Evolutionary conservation across 2,113 vertebrate genomes (phyloP), one percentile per base, ranked within the genome.

Genomic region (Elanus axillaris): DNA sequence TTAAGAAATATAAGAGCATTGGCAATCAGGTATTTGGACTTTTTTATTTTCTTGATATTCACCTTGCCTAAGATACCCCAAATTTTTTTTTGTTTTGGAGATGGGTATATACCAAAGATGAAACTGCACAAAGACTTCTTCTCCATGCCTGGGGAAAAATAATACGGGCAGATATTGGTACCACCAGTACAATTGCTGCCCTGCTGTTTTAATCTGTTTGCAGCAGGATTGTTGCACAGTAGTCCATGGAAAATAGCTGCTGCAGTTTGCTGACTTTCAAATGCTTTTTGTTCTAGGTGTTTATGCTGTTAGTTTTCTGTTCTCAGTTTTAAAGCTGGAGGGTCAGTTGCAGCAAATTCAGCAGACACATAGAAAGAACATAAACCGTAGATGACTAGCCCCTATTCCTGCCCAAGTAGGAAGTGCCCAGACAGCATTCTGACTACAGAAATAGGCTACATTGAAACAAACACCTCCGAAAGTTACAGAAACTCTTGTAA

Each of bases 121-220:
- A 88, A 93, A 87, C 40, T 69, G 52, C 45, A 77, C 25, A 81
- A 84, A 94, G 34, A 19, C 36, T 66, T 63, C 15, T 27, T 90
- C 25, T 88, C 16, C 31, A 8, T 23, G 55, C 45, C 67, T 82
- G 52, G 60, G 75, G 93, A 90, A 89, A 96, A 93, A 68, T 52
- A 92, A 72, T 45, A 59, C 45, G 47, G 16, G 69, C 80, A 96
- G 87, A 93, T 74, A 93, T 31, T 67, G 63, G 53, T 55, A 21
- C 63, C 80, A n/a, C 64, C 67, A 78, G 53, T 27, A 48, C 42
- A 97, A 77, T 26, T 79, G 76, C 73, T 95, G 42, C 34, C 83
- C 90, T 93, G 95, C 84, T 97, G 85, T 17, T 96, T 69, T 69
- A 89, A 87, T 83, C 47, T 76, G 50, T 77, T 87, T 97, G 73